These are phyloP conservation scores for Nesidiocoris tenuis DNA, from an alignment of 2,888 invertebrate species.

Conservation along the genomic window DNA sequence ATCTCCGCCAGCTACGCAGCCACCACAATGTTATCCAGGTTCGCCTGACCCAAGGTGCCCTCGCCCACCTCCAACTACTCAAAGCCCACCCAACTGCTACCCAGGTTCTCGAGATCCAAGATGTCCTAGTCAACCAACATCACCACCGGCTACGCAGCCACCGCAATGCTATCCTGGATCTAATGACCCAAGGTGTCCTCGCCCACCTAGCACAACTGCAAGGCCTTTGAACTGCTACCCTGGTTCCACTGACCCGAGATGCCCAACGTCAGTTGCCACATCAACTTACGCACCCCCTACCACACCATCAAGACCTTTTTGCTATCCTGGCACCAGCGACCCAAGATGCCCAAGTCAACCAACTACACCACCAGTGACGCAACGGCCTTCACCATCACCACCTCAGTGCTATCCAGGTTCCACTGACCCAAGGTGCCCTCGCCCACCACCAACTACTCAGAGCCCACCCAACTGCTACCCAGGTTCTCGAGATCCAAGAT, in stretches of 20 bases:
- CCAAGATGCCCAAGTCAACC: conserved; percentile 53
- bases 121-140: conserved; percentile 52
- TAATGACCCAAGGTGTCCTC: conserved; percentile 16
- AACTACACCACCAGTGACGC: conserved; percentile 48
- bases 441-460: conserved; percentile 47
- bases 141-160: conserved; percentile 49
- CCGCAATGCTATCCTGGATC: conserved; percentile 47
- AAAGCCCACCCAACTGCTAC: conserved; percentile 51
- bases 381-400: conserved; percentile 34
- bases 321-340: conserved; percentile 54
- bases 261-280: conserved; percentile 45
- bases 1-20: neutral
- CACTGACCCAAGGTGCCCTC: conserved; percentile 55
- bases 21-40: conserved; percentile 48
- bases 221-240: neutral
- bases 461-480: conserved; percentile 52
- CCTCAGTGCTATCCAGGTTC: conserved; percentile 53
- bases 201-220: conserved; percentile 30
- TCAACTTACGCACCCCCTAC: conserved; percentile 20
- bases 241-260: conserved; percentile 25
- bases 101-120: conserved; percentile 55
- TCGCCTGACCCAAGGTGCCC: conserved; percentile 21
- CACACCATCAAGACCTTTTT: conserved; percentile 47
- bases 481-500: conserved; percentile 54
- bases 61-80: conserved; percentile 18